These are phyloP conservation scores for Tachysurus vachellii DNA, from an alignment of 2,113 vertebrate genomes.

Conservation along the genomic window DNA sequence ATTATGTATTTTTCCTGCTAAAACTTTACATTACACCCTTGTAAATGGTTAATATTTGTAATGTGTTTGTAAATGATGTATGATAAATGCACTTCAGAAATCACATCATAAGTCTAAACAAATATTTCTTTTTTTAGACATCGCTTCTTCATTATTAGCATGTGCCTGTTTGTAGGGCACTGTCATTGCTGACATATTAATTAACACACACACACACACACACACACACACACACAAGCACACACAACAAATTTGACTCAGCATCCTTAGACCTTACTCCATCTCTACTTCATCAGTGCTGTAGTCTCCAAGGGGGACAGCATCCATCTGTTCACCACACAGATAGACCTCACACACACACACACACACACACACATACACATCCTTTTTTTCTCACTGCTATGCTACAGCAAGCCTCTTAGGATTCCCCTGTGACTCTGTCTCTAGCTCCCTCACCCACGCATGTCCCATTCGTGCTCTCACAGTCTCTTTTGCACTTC, in stretches of 20 bases:
- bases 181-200: constrained; percentile 37
- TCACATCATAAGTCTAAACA: background rate
- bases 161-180: background rate
- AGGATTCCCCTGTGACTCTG: background rate
- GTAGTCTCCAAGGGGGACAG: constrained; percentile 29
- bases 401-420: background rate
- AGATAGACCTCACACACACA: constrained; percentile 2
- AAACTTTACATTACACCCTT: background rate
- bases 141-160: background rate
- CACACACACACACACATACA: constrained; percentile 26
- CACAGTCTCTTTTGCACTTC: background rate
- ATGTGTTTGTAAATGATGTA: background rate
- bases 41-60: background rate
- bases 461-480: background rate
- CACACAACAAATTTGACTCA: constrained; percentile 29
- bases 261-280: constrained; percentile 16
- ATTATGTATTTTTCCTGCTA: background rate
- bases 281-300: constrained; percentile 5
- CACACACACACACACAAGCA: constrained; percentile 31
- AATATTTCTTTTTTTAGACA: background rate
- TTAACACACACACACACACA: constrained; percentile 37
- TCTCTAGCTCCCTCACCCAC: background rate
- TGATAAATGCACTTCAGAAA: background rate
- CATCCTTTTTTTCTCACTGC: background rate
- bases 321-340: constrained; percentile 33